These are phyloP conservation scores for Paramuricea clavata DNA, from an alignment of 92 coral and sea anemone genomes.

Conservation along the genomic window DNA sequence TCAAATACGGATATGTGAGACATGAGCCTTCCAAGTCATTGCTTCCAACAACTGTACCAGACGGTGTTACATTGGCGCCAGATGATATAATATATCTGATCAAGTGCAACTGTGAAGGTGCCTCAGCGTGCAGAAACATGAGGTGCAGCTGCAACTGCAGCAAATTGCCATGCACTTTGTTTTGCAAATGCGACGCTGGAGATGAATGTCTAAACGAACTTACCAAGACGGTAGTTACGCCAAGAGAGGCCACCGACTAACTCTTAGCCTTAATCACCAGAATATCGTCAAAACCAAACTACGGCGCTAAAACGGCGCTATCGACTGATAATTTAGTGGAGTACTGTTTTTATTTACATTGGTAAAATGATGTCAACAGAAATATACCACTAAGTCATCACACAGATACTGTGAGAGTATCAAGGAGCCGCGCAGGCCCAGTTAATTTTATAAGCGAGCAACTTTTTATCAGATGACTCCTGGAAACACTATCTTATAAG, in stretches of 20 bases:
- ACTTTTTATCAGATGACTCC: slow-evolving; percentile 21
- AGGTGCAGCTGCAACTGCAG: slow-evolving; percentile 64
- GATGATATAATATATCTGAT: slow-evolving; percentile 62
- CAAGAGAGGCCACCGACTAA: slow-evolving; percentile 47
- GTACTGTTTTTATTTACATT: slow-evolving; percentile 43
- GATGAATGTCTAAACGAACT: slow-evolving; percentile 66
- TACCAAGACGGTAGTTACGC: slow-evolving; percentile 38
- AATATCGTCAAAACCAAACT: too few species aligned
- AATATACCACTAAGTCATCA: slow-evolving; percentile 9
- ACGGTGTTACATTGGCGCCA: slow-evolving; percentile 61
- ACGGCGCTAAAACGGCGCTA: too few species aligned
- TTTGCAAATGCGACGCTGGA: slow-evolving; percentile 65
- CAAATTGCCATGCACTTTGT: slow-evolving; percentile 65
- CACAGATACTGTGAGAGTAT: slow-evolving; percentile 35
- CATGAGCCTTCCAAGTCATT: slow-evolving; percentile 65
- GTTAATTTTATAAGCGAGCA: slow-evolving; percentile 22
- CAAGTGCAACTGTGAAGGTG: slow-evolving; percentile 65
- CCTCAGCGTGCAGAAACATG: slow-evolving; percentile 47
- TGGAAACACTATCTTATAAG: slow-evolving; percentile 31
- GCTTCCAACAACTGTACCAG: slow-evolving; percentile 65
- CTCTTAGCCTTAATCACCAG: slow-evolving; percentile 5
- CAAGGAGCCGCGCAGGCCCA: slow-evolving; percentile 38
- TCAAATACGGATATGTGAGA: slow-evolving; percentile 60
- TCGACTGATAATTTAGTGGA: too few species aligned
- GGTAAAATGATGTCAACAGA: slow-evolving; percentile 39